Conservation (phyloP, 92 coral and sea anemone genomes). For the Porites evermanni region DNA sequence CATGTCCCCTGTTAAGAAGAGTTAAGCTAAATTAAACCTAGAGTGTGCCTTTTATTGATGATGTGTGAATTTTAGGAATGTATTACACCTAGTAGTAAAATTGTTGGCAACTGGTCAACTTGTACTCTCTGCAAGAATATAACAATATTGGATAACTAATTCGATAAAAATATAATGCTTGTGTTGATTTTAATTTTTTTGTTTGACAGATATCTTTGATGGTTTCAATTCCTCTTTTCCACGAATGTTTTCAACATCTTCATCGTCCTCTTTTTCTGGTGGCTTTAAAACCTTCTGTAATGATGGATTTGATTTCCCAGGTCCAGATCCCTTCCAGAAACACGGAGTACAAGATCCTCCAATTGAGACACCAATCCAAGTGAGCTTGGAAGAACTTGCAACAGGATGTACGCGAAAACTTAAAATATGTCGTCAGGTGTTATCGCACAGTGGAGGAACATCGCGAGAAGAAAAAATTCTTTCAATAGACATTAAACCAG, state of each 20-base stretch:
- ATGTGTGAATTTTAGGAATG: too few species aligned
- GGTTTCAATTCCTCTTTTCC: conserved; percentile 44
- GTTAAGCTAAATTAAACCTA: too few species aligned
- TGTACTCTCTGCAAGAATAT: too few species aligned
- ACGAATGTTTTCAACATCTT: conserved; percentile 53
- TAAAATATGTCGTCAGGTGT: conserved; percentile 76
- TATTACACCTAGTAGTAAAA: too few species aligned
- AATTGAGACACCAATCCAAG: conserved; percentile 76
- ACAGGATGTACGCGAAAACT: conserved; percentile 81
- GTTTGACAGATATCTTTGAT: conserved; percentile 70
- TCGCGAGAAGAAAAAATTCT: conserved; percentile 84
- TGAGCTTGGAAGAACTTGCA: conserved; percentile 87
- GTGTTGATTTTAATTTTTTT: not conserved
- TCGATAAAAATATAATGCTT: not conserved
- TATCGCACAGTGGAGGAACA: conserved; percentile 47
- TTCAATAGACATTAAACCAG: conserved; percentile 85
- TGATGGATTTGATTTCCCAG: conserved; percentile 69
- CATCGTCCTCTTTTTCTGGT: conserved; percentile 35
- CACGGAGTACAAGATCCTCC: conserved; percentile 81
- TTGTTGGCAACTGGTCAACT: too few species aligned
- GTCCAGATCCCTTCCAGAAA: conserved; percentile 71
- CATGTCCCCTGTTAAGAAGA: too few species aligned
- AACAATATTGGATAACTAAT: too few species aligned
- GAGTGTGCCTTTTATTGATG: too few species aligned
- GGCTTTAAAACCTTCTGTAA: conserved; percentile 76